A percentile compares a stretch with the other conserved stretches of the same genome.
These are phyloP conservation scores for Dromaius novaehollandiae DNA, from an alignment of 2,113 vertebrate species.

Conservation along the genomic window DNA sequence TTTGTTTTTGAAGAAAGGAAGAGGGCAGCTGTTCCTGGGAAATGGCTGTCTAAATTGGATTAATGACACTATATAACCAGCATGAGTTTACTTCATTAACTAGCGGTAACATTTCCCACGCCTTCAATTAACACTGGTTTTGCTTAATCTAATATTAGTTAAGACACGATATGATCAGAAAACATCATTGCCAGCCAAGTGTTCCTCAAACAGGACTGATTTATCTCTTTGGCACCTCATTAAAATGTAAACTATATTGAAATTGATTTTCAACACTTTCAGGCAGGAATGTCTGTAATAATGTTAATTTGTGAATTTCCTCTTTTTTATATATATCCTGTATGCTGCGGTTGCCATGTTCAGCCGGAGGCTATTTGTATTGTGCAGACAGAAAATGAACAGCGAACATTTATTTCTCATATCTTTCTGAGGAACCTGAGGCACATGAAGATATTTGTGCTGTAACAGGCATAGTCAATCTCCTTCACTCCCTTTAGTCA, in stretches of 20 bases:
- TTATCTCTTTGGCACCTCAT: conserved; percentile 76
- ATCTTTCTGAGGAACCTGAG: conserved; percentile 83
- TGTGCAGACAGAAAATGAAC: conserved; percentile 83
- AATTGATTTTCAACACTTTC: conserved; percentile 83
- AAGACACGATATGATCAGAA: conserved; percentile 69
- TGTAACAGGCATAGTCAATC: conserved; percentile 81
- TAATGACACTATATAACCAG: conserved; percentile 33
- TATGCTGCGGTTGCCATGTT: conserved; percentile 69
- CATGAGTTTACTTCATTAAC: conserved; percentile 68
- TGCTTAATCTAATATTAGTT: conserved; percentile 70
- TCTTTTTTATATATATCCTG: conserved; percentile 46
- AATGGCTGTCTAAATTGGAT: conserved; percentile 11
- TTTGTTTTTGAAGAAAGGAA: background rate
- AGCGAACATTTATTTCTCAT: conserved; percentile 82
- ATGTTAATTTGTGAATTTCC: conserved; percentile 80
- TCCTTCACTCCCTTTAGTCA: conserved; percentile 76
- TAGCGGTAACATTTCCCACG: conserved; percentile 58
- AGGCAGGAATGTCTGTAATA: conserved; percentile 79
- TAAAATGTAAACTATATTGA: conserved; percentile 83
- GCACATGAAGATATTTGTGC: conserved; percentile 81
- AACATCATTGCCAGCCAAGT: conserved; percentile 64
- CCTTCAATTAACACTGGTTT: conserved; percentile 76
- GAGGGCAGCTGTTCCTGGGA: background rate
- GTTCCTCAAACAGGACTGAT: conserved; percentile 72
- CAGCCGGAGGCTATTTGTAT: conserved; percentile 82